Base-by-base conservation (phyloP, 1,140 invertebrate species). In the Caenorhabditis inopinata region DNA sequence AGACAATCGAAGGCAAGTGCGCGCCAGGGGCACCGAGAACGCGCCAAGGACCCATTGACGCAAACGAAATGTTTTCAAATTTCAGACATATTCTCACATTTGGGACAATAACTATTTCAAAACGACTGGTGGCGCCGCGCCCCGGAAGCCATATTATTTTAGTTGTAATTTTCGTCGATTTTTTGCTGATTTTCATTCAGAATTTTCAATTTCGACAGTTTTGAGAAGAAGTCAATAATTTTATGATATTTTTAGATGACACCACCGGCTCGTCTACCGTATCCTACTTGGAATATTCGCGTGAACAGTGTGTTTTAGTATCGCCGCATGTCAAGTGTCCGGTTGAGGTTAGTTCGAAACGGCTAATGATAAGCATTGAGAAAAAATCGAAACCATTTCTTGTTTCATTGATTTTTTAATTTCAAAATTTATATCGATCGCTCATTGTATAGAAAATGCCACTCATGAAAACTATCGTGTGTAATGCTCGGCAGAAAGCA, bases 81-180 rank as follows among this genome's bases (percentile, higher is more conserved):
- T 58, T 68, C 58, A 68, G 58, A 38, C 18, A 4, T 14, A 68
- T 38, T 38, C 58, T 68, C 58, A 68, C 58, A 68, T 68, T 18
- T 68, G 58, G 58, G 58, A 68, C 18, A 23, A 25, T 18, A 42
- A 38, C 32, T 21, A 6, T 5, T n/a, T n/a, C n/a, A n/a, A n/a
- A n/a, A n/a, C n/a, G n/a, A 18, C n/a, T 7, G 25, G 12, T n/a
- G 32, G 12, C 58, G 14, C 38, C 38, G 14, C 38, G 5, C 32
- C 16, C 11, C 58, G 32, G 18, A 42, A 68, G 7, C 58, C 58
- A 0, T 68, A 68, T 25, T 68, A 68, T 38, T 18, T 68, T 7
- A 38, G 27, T 12, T 2, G 58, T 68, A 9, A 68, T 11, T 68
- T 29, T 11, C 2, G 12, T 4, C 2, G 16, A 32, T 58, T 58